Evolutionary conservation across 2,888 invertebrate genomes (phyloP), one percentile per base, ranked within the genome.

Genomic region (Hyppa rectilinea): DNA sequence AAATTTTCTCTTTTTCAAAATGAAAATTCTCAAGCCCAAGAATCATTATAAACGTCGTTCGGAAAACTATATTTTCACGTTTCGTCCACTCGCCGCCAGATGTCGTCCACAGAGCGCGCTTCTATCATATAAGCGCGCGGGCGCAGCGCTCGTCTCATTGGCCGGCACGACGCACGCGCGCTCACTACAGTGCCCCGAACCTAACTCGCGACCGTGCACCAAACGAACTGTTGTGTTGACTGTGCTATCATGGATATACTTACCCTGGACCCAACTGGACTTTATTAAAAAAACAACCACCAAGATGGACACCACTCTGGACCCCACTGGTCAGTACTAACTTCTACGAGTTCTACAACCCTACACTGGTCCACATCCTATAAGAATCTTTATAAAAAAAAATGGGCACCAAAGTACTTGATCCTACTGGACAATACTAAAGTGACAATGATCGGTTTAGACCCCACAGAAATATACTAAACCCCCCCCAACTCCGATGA

Each of bases 401-500:
- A 86, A 90, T 92, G 90, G 89, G 88, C 71, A 79, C 60, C 23
- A 89, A 83, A 87, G 92, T 92, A 83, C 90, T 94, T 78, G 94
- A 94, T 88, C 95, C 94, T 61, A 94, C 94, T 60, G 94, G 94
- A 68, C 94, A 94, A 88, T 94, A 95, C 84, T 94, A 91, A 87
- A 78, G 72, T 83, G 79, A 89, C 60, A 69, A 95, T 95, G 95
- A 87, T 93, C 86, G 94, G 94, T 82, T 88, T 95, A 84, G 95
- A 95, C 85, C 95, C 95, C 75, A 95, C 95, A 71, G 95, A 95
- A 90, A 93, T 95, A 82, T 95, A 95, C 86, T 95, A 91, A 91
- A 86, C 88, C 88, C 87, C 87, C 88, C 72, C 87, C 63, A 76
- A 77, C 75, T 78, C 74, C 78, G 69, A 85, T 85, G 85, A 85